phyloP scores from a whole-genome alignment of 2,797 vertebrate species.

The Arnoldichthys spilopterus region DNA sequence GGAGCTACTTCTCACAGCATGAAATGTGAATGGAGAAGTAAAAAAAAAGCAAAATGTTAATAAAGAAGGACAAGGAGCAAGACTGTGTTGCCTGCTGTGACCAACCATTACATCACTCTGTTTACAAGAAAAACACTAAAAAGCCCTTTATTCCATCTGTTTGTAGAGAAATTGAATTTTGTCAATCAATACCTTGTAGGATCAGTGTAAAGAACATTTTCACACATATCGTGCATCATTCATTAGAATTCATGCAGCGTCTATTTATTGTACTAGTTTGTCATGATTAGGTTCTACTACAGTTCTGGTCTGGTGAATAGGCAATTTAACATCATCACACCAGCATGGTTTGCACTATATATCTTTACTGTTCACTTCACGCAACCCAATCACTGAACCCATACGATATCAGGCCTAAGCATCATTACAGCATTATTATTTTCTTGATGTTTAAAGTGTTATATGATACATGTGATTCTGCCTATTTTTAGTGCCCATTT shows the following conservation, averaged over 20 bases:
- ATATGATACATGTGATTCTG: neutral
- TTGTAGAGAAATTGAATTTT: neutral
- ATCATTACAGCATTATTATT: neutral
- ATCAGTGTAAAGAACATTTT: neutral
- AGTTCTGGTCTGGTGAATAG: neutral
- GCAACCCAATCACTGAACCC: neutral
- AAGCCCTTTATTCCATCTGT: neutral
- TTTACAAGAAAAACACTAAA: neutral
- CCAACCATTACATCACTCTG: neutral
- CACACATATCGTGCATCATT: neutral
- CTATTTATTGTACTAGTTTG: neutral
- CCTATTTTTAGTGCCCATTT: neutral
- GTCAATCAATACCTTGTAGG: neutral
- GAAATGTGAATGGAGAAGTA: constrained; percentile 19
- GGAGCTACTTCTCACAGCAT: neutral
- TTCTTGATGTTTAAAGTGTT: neutral
- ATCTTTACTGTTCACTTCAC: neutral
- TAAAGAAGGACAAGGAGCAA: neutral
- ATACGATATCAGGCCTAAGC: neutral
- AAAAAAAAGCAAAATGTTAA: constrained; percentile 4
- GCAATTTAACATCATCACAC: neutral
- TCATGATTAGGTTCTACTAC: neutral
- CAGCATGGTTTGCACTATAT: neutral
- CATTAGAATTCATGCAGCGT: neutral
- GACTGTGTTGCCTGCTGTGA: neutral